These are phyloP conservation scores for Cladorhizidae sp. DNA, from an alignment of 37 sponge, comb jelly and placozoan genomes.

Conservation along the genomic window DNA sequence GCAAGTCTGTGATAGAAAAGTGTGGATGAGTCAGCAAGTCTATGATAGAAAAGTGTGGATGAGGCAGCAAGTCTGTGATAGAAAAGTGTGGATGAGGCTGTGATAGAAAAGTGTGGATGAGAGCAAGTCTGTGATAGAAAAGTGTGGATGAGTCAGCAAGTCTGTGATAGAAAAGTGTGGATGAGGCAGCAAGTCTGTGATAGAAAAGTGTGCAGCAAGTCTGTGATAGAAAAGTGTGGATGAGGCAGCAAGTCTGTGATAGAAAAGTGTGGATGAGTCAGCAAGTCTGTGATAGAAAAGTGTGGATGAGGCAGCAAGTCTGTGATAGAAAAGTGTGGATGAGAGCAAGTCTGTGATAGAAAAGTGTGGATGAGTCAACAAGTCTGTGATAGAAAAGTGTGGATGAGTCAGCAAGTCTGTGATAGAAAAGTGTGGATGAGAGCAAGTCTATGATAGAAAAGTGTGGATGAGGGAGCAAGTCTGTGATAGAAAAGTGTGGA, in stretches of 20 bases:
- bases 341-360: background rate
- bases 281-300: background rate
- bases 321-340: no score
- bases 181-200: background rate
- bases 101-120: no score
- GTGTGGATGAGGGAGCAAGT: background rate
- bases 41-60: background rate
- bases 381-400: background rate
- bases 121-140: no score
- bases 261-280: background rate
- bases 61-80: background rate
- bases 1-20: no score
- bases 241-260: background rate
- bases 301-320: no score
- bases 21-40: background rate
- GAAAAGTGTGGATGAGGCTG: background rate
- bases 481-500: background rate
- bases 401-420: background rate
- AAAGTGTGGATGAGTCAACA: background rate
- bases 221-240: no score
- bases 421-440: no score
- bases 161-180: background rate
- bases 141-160: background rate
- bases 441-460: no score
- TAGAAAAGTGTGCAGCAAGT: no score